A percentile compares a stretch with the other conserved stretches of the same genome.
Evolutionary conservation across 2,888 invertebrate species (phyloP).

Genomic region (Agonopterix arenella): DNA sequence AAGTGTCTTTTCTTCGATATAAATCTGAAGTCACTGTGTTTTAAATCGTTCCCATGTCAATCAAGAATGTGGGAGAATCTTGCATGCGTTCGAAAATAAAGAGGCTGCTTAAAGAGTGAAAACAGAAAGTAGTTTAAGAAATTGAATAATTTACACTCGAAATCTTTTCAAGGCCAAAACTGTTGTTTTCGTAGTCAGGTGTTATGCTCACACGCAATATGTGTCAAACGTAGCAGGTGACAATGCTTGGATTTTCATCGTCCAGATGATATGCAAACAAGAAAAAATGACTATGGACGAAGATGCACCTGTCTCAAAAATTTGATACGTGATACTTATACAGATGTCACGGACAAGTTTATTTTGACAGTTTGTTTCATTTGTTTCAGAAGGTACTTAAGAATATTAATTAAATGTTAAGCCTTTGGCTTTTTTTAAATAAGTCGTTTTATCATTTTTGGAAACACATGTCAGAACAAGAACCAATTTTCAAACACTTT

Average conservation of each 20-base stretch:
- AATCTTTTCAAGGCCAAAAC: constrained; percentile 3
- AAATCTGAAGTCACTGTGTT: background rate
- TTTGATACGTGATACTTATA: constrained; percentile 34
- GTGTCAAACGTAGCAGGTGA: constrained; percentile 38
- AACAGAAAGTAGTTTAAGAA: too few species aligned
- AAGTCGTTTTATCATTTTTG: constrained; percentile 12
- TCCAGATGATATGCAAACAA: constrained; percentile 52
- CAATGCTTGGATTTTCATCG: constrained; percentile 32
- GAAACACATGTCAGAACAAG: background rate
- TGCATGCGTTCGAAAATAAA: constrained; percentile 16
- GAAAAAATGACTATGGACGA: constrained; percentile 27
- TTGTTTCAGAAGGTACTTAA: constrained; percentile 4
- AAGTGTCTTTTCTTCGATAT: constrained; percentile 8
- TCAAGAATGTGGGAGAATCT: constrained; percentile 34
- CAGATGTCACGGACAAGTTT: constrained; percentile 33
- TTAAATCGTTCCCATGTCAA: constrained; percentile 36
- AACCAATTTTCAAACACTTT: constrained; percentile 4
- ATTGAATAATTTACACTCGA: too few species aligned
- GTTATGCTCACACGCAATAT: constrained; percentile 22
- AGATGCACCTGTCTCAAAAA: constrained; percentile 47
- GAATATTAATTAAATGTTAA: constrained; percentile 5
- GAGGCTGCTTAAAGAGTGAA: background rate
- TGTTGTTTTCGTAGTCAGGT: constrained; percentile 16
- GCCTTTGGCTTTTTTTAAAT: constrained; percentile 16
- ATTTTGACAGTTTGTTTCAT: constrained; percentile 22